These are phyloP conservation scores for Ochotona princeps DNA, from an alignment of 2,113 vertebrate species.

Conservation along the genomic window DNA sequence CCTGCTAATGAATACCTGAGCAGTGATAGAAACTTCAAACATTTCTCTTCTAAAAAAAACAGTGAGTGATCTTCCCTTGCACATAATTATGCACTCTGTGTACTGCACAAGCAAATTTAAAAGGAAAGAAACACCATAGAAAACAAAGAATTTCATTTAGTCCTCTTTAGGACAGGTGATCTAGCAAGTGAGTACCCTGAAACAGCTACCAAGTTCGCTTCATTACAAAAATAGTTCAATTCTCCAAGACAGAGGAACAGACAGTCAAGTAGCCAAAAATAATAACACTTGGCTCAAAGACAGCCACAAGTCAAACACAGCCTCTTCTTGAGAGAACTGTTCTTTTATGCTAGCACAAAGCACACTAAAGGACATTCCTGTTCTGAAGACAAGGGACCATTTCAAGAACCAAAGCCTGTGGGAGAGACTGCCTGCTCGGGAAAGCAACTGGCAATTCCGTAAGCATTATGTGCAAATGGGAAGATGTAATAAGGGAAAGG, in stretches of 20 bases:
- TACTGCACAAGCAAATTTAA: background rate
- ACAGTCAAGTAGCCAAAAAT: constrained; percentile 66
- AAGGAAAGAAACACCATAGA: constrained; percentile 21
- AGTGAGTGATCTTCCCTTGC: background rate
- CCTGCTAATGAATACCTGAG: background rate
- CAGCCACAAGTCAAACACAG: constrained; percentile 57
- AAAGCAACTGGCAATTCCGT: background rate
- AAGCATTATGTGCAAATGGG: background rate
- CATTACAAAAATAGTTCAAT: constrained; percentile 69
- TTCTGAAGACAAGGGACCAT: constrained; percentile 57
- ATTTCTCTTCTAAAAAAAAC: constrained; percentile 8
- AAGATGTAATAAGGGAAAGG: background rate
- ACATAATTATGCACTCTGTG: background rate
- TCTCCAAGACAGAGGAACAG: constrained; percentile 58
- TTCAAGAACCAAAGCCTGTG: constrained; percentile 63
- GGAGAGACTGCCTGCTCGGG: background rate
- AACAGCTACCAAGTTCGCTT: constrained; percentile 46
- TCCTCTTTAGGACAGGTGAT: constrained; percentile 66
- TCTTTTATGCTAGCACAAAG: constrained; percentile 64
- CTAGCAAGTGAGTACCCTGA: constrained; percentile 45
- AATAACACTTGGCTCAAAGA: constrained; percentile 73
- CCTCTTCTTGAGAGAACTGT: constrained; percentile 59
- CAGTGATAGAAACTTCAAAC: background rate
- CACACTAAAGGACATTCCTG: constrained; percentile 59
- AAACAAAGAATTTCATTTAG: constrained; percentile 49